These are phyloP conservation scores for Mesocentrotus franciscanus DNA, from an alignment of 53 echinoderm and acorn worm species.

Conservation along the genomic window DNA sequence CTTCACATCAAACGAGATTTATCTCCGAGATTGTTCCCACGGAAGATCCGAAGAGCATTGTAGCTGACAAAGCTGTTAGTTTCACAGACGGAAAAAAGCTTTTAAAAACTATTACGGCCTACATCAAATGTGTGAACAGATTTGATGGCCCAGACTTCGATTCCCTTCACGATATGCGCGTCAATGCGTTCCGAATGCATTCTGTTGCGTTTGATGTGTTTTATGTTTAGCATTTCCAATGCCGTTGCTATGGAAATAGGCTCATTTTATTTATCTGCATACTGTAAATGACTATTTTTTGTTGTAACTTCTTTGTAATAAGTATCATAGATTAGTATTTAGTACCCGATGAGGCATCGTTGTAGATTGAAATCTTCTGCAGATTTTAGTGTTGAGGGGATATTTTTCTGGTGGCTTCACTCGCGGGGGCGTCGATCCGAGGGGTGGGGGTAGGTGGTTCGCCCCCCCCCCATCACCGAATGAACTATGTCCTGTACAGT, in stretches of 20 bases:
- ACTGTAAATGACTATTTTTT: neutral
- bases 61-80: neutral
- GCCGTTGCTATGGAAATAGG: neutral
- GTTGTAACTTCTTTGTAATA: neutral
- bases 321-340: neutral
- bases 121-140: neutral
- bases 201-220: neutral
- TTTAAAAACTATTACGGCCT: neutral
- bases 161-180: neutral
- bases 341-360: neutral
- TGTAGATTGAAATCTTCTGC: neutral
- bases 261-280: neutral
- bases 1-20: neutral
- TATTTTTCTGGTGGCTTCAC: neutral
- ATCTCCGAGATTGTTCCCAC: neutral
- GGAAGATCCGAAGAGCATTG: neutral
- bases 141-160: neutral
- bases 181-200: neutral
- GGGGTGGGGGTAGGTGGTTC: neutral
- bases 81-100: neutral
- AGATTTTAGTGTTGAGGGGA: neutral
- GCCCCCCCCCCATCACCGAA: neutral
- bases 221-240: neutral
- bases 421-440: neutral
- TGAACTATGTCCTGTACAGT: too few species aligned